Base-by-base conservation (phyloP, 2,113 vertebrate species). In the Neopipo cinnamomea region DNA sequence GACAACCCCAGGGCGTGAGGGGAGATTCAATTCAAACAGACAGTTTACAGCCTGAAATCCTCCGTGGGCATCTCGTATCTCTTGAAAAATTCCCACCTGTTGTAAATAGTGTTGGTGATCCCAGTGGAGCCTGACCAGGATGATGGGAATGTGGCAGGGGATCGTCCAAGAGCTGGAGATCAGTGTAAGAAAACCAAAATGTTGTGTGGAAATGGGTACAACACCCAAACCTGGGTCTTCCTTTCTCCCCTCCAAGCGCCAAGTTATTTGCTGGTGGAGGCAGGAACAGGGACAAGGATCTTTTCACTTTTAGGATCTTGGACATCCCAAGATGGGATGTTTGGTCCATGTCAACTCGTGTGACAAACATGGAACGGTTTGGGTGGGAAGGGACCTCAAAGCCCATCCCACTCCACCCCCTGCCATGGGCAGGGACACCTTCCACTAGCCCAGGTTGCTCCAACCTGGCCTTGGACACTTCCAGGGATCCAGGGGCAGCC, bases 311-410 rank as follows among this genome's bases (percentile, higher is more conserved):
- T 41, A 44, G 49, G 75, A 80, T 67, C 47, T 35, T 46, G 44
- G 35, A 49, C 52, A 50, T 27, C 46, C 44, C 6, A 0, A 31
- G 20, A 15, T 12, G 28, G 35, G 39, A 42, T 14, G 22, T 66
- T 71, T 25, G 70, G 22, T 79, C 67, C 1, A 0, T 14, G 42
- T n/a, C 46, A 41, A 22, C 1, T 2, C 22, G 5, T 9, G 4
- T 12, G 22, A 28, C 12, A 1, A 2, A 12, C 25, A 14, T 6
- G 12, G 71, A 42, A 44, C 21, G 22, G 30, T 4, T 33, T 11
- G 39, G 39, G 16, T 8, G 5, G 71, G 52, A 56, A 33, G 30
- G 30, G 71, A 73, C 23, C 39, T 27, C 12, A 11, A 33, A 72
- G 39, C 15, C 37, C 30, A 27, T 20, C 50, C 58, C 15, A 15